phyloP scores from a whole-genome alignment of 2,797 vertebrate species.

The Acanthopagrus latus region DNA sequence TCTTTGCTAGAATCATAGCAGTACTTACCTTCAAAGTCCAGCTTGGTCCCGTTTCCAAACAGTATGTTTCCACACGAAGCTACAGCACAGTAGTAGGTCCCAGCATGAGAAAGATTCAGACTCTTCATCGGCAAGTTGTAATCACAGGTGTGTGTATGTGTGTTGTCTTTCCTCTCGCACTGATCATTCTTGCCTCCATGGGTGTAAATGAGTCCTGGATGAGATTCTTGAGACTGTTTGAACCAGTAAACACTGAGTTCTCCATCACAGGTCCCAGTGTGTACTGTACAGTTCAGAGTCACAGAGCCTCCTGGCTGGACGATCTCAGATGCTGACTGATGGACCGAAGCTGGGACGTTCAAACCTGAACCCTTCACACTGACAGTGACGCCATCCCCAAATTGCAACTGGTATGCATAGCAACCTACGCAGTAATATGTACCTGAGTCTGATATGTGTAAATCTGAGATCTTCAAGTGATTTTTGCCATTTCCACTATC shows the following conservation, averaged over 20 bases:
- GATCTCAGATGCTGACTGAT: constrained; percentile 26
- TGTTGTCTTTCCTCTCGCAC: no score
- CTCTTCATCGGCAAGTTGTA: constrained; percentile 46
- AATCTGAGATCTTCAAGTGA: constrained; percentile 47
- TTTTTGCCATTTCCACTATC: neutral
- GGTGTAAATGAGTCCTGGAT: no score
- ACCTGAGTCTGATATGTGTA: constrained; percentile 46
- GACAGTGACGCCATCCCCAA: constrained; percentile 20
- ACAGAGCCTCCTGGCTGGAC: constrained; percentile 35
- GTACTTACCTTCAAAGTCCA: constrained; percentile 20
- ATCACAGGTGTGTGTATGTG: constrained; percentile 46
- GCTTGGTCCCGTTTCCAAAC: constrained; percentile 46
- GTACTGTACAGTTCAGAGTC: no score
- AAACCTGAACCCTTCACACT: constrained; percentile 20
- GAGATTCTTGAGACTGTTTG: no score
- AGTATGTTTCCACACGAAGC: constrained; percentile 65
- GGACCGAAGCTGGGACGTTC: constrained; percentile 17
- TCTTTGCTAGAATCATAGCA: neutral
- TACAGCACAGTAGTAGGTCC: constrained; percentile 69
- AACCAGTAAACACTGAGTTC: no score
- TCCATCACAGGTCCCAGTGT: no score
- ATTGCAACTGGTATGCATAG: neutral
- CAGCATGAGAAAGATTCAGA: constrained; percentile 39
- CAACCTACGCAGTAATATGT: constrained; percentile 42
- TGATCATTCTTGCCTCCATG: no score